Base-by-base conservation (phyloP, 2,888 invertebrate species). In the Cerceris rybyensis region DNA sequence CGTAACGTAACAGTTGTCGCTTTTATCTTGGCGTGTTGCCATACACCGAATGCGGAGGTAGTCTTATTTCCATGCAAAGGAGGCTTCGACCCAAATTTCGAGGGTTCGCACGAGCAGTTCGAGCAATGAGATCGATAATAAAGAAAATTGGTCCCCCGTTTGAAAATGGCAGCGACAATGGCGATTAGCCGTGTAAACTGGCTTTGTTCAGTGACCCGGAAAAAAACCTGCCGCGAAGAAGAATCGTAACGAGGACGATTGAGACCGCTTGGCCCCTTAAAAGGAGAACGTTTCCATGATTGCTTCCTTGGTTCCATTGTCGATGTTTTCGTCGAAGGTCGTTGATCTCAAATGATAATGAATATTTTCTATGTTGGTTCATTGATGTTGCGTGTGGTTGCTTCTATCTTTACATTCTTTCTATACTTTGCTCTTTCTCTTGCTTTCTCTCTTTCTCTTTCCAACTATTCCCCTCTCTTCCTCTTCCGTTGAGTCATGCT, bases 321-420 rank as follows among this genome's bases (percentile, higher is more conserved):
- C 52, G 17, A 46, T 73, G 68, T 72, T 73, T 78, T 70, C 66
- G 55, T 66, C 55, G 42, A 63, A 58, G 78, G 73, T 78, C 63
- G 69, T 73, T 64, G 78, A 79, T 58, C 69, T 50, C 66, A 13
- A 43, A n/a, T 43, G 52, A 41, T 68, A 54, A 46, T n/a, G 11
- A 66, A 9, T 13, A 46, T 66, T 76, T 75, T 60, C 68, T 69
- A 9, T 55, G 57, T 41, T 11, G 41, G 14, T 43, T 28, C 28
- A 9, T 17, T 11, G 11, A 13, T 9, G 57, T 64, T 42, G 8
- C 66, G 28, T 16, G 42, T 14, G 11, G 6, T 42, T 5, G 9
- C 43, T 57, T 50, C 14, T 8, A 11, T 43, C 7, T 58, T 39
- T n/a, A 59, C 28, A 16, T 14, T 57, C 39, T 14, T 9, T 13